phyloP scores from a whole-genome alignment of 2,888 invertebrate species.

The Harpalus rubripes region DNA sequence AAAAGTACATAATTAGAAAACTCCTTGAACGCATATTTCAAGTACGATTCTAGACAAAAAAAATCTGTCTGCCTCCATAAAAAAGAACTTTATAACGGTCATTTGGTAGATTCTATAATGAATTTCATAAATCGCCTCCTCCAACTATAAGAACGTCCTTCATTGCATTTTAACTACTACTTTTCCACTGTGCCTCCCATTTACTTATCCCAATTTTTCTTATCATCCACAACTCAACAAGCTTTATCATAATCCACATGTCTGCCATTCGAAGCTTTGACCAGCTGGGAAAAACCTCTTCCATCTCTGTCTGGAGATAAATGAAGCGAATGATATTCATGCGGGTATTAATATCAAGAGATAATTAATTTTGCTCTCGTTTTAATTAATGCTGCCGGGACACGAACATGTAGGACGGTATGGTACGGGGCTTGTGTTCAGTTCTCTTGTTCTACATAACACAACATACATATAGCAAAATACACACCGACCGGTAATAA shows the following conservation, averaged over 20 bases:
- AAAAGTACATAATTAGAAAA: no score
- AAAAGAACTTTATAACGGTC: no score
- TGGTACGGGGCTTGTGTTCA: background rate
- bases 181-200: no score
- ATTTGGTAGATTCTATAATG: no score
- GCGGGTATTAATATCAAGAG: conserved; percentile 56
- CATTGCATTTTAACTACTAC: no score
- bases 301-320: conserved; percentile 27
- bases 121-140: no score
- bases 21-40: no score
- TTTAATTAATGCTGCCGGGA: conserved; percentile 50
- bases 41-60: no score
- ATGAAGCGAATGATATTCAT: conserved; percentile 59
- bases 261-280: background rate
- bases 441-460: background rate
- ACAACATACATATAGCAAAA: background rate
- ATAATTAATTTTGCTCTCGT: conserved; percentile 61
- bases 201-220: no score
- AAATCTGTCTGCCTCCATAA: no score
- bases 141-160: no score
- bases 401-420: background rate
- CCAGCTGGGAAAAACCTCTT: background rate
- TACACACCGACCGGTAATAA: background rate
- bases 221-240: background rate
- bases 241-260: background rate